Base-by-base conservation (phyloP, 2,888 invertebrate genomes). In the Eristalis pertinax region DNA sequence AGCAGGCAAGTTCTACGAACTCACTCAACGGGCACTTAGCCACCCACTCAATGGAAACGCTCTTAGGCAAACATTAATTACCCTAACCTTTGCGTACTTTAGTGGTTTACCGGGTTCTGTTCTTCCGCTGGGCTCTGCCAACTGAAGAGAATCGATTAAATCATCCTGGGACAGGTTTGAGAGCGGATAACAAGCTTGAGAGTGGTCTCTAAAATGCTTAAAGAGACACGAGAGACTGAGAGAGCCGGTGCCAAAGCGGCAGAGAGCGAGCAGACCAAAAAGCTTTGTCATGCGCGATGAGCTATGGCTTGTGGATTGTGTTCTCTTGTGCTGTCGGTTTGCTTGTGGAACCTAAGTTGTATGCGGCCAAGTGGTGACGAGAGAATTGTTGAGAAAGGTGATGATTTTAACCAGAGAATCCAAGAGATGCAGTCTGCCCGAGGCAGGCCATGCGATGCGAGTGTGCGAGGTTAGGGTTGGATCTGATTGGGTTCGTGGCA, bases 21-120 rank as follows among this genome's bases (percentile, higher is more conserved):
- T 70, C 69, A 78, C 74, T 73, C 82, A 77, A 77, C 77, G 62
- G 69, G 50, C 69, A 74, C 77, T 77, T 69, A 74, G 69, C 69
- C 69, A 74, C 41, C 64, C 73, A 74, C 73, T 50, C 68, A 50
- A 43, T 73, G 67, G 63, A 68, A 67, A 68, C 43, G 74, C 81
- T 81, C 81, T 81, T 69, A 81, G 81, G 58, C 69, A 81, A 81
- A 75, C 58, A 75, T 74, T 81, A 81, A 81, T 81, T 81, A 81
- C 74, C 79, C 38, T 73, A 63, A 78, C 82, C 65, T 78, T 74
- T 69, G 73, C 81, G 60, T 69, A 60, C 77, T 74, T 70, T n/a
- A 43, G 69, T 77, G 73, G 58, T 80, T 63, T 75, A 68, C 73
- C 58, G 68, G 29, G 32, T 19, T 76, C n/a, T 32, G 56, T 24